Conservation (phyloP, 1,140 invertebrate species). For the Scylla paramamosain region DNA sequence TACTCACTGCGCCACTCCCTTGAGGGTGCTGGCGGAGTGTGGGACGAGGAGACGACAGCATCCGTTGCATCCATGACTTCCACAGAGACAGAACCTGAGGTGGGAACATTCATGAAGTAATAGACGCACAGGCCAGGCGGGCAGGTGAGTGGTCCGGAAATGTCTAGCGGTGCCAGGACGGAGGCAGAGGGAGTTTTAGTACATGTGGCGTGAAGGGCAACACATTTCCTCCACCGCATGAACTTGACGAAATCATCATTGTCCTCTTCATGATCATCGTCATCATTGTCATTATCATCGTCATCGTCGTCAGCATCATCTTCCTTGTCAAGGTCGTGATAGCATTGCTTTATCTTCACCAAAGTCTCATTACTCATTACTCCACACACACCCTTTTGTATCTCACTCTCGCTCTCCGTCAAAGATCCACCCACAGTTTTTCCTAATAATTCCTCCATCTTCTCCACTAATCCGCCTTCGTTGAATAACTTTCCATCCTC, state of each 20-base stretch:
- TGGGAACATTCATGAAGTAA: not conserved
- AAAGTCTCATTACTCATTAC: not conserved
- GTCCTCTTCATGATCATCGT: not conserved
- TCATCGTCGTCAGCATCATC: not conserved
- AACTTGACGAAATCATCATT: not conserved
- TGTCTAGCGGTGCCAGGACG: not conserved
- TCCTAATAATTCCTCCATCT: too few relatives aligned
- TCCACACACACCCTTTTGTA: too few relatives aligned
- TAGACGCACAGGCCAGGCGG: not conserved
- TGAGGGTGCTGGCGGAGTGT: not conserved
- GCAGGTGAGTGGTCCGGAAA: not conserved
- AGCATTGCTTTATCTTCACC: not conserved
- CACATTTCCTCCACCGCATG: not conserved
- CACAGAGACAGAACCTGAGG: not conserved
- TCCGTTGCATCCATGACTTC: not conserved
- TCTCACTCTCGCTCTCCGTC: too few relatives aligned
- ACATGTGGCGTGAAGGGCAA: not conserved
- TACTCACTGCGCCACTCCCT: not conserved
- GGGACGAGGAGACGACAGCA: not conserved
- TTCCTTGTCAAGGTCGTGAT: not conserved
- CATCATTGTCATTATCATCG: not conserved
- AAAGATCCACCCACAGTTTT: not conserved
- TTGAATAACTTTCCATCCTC: too few relatives aligned
- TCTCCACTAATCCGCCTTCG: too few relatives aligned
- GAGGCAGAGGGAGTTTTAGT: not conserved